phyloP scores from a whole-genome alignment of 1,140 invertebrate species.

The Tetranychus cinnabarinus region DNA sequence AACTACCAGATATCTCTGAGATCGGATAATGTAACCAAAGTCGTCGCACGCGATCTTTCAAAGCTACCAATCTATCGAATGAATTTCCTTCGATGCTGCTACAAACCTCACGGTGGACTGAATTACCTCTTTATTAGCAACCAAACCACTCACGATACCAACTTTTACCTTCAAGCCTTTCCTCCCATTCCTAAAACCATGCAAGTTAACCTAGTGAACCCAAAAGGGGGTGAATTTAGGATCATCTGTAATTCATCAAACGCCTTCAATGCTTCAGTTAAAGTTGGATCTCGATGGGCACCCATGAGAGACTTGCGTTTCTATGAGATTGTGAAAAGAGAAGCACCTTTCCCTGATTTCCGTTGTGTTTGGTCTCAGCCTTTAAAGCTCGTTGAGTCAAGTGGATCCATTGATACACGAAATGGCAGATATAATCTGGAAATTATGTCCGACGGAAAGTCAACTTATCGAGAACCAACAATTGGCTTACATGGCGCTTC shows the following conservation, averaged over 20 bases:
- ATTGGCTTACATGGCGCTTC: background rate
- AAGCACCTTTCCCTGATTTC: background rate
- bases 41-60: background rate
- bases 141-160: background rate
- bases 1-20: background rate
- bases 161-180: background rate
- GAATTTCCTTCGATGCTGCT: background rate
- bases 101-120: background rate
- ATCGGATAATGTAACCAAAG: background rate
- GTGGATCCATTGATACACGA: background rate
- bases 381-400: background rate
- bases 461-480: background rate
- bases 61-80: background rate
- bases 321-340: background rate
- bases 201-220: background rate
- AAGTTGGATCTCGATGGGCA: background rate
- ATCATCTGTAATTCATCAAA: background rate
- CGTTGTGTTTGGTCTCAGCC: background rate
- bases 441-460: background rate
- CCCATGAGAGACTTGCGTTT: background rate
- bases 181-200: background rate
- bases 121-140: background rate
- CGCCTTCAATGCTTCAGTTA: background rate
- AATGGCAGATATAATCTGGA: background rate
- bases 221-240: background rate